Percentiles rank a stretch among this genome's conserved stretches.
Conservation (phyloP, 2,888 invertebrate species). For the Fragum fragum region DNA sequence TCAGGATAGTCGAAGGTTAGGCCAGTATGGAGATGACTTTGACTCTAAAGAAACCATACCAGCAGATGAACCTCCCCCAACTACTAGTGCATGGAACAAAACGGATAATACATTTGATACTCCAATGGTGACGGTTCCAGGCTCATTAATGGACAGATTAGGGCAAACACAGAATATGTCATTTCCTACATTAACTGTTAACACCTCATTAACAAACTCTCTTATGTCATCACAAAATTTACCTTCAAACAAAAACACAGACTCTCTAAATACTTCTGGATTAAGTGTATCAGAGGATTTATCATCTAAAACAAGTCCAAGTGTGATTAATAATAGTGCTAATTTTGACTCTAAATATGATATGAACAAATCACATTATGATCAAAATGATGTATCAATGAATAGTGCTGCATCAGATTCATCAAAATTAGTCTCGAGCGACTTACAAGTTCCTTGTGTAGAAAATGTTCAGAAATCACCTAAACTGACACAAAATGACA, state of each 20-base stretch:
- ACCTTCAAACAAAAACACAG: slow-evolving; percentile 11
- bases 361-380: slow-evolving; percentile 3
- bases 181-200: slow-evolving; percentile 71
- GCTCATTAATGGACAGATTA: slow-evolving; percentile 70
- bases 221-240: slow-evolving; percentile 16
- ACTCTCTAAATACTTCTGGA: slow-evolving; percentile 29
- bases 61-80: slow-evolving; percentile 43
- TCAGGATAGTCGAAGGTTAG: slow-evolving; percentile 96
- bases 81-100: slow-evolving; percentile 69
- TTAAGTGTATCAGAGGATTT: slow-evolving; percentile 37
- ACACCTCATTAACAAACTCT: slow-evolving; percentile 63
- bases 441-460: not conserved
- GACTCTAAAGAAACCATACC: slow-evolving; percentile 88
- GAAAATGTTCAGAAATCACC: not conserved
- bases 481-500: slow-evolving; percentile 16
- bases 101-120: slow-evolving; percentile 65
- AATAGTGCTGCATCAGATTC: slow-evolving; percentile 4
- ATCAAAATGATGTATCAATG: slow-evolving; percentile 18
- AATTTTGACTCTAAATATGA: slow-evolving; percentile 21
- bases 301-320: slow-evolving; percentile 42
- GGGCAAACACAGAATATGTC: slow-evolving; percentile 71
- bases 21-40: slow-evolving; percentile 93
- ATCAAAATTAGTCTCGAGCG: not conserved
- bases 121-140: slow-evolving; percentile 72
- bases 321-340: slow-evolving; percentile 32